phyloP scores from a whole-genome alignment of 2,888 invertebrate genomes.

The Pilophorus perplexus region DNA sequence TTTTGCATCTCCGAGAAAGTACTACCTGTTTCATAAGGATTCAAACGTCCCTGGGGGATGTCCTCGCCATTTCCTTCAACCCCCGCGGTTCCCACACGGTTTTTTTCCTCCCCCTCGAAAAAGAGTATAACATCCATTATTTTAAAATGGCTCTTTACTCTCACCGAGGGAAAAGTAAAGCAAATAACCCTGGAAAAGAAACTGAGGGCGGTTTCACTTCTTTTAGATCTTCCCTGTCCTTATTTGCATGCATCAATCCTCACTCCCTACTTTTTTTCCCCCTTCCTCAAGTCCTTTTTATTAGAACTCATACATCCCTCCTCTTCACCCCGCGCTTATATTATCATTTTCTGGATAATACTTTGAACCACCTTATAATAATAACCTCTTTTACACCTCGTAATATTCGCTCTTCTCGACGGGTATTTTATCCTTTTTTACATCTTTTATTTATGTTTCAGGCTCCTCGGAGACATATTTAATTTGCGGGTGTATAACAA shows the following conservation, averaged over 20 bases:
- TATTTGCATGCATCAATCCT: slow-evolving; percentile 42
- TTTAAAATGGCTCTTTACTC: slow-evolving; percentile 42
- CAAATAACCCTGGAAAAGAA: slow-evolving; percentile 37
- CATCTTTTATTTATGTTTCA: slow-evolving; percentile 19
- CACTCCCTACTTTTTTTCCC: not conserved
- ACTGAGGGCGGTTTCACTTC: not conserved
- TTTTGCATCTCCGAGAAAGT: slow-evolving; percentile 18
- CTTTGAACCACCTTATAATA: slow-evolving; percentile 31
- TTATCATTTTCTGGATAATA: slow-evolving; percentile 33
- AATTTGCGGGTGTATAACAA: slow-evolving; percentile 29
- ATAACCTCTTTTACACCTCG: slow-evolving; percentile 34
- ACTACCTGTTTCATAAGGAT: slow-evolving; percentile 42
- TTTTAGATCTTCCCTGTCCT: slow-evolving; percentile 21
- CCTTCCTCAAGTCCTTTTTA: slow-evolving; percentile 3
- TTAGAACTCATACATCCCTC: slow-evolving; percentile 28
- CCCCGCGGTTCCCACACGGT: not conserved
- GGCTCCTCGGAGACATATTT: slow-evolving; percentile 20
- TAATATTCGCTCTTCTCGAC: slow-evolving; percentile 27
- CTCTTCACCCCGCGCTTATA: slow-evolving; percentile 18
- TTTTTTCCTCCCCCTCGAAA: slow-evolving; percentile 9
- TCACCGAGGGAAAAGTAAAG: slow-evolving; percentile 41
- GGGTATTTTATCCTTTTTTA: not conserved
- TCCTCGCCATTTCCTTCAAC: not conserved
- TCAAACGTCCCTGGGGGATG: slow-evolving; percentile 30
- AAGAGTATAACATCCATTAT: slow-evolving; percentile 41